Evolutionary conservation across 2,888 invertebrate species (phyloP), one percentile per base, ranked within the genome.

Genomic region (Plagodis dolabraria): DNA sequence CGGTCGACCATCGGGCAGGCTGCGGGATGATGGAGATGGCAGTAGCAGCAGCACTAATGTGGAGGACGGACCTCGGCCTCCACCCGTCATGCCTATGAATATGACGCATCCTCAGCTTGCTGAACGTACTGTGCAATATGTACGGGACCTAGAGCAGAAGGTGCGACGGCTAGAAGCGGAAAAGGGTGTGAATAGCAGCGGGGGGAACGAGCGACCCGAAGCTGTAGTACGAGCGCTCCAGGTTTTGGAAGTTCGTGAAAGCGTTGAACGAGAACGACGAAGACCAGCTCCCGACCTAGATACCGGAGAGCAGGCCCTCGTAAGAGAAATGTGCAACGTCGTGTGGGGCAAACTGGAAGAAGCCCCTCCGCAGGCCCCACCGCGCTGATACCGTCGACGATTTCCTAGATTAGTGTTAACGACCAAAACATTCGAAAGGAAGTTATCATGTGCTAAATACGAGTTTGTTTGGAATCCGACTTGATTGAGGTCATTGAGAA

Each of bases 291-390:
- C 95, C 65, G 96, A 95, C 82, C 94, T 95, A 94, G 96, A 97
- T 76, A 96, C 98, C 72, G 97, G 97, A 11, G 98, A 98, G 84
- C 98, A 98, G 82, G 98, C 98, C 5, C 94, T 98, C 56, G 97
- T 98, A 50, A 94, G 98, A 74, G 98, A 98, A 92, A 98, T 98
- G 98, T 98, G 98, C 89, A 98, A 98, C 89, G 98, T 98, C 51
- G 98, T 98, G 45, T 98, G 97, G 97, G 95, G 97, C 65, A 98
- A 98, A 86, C 87, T 98, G 55, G 98, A 98, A 86, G 97, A 97
- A 74, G 96, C 95, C 47, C 96, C 97, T n/a, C 95, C 95, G 47
- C 91, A 88, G 63, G 90, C 90, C 0, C 90, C 92, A 0, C 92
- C 91, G 9, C 91, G 91, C 71, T 85, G 87, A 80, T 38, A 47